Evolutionary conservation across 2,888 invertebrate genomes (phyloP).

Genomic region (Eutolmus rufibarbis): DNA sequence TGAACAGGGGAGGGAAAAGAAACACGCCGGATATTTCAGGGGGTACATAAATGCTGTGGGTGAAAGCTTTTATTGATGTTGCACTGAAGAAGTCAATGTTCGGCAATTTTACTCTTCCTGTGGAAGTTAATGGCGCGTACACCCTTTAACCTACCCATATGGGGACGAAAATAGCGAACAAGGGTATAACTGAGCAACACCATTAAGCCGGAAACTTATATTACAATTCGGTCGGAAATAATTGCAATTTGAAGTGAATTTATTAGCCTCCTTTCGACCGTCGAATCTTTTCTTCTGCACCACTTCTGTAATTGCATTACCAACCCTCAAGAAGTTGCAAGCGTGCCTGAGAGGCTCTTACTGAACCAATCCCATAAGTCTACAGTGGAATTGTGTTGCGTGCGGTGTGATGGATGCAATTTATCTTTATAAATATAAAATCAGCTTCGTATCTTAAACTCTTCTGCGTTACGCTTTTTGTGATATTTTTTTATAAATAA

Average conservation of each 20-base stretch:
- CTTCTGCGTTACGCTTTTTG: background rate
- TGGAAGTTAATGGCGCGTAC: conserved; percentile 35
- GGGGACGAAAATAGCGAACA: background rate
- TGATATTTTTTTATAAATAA: background rate
- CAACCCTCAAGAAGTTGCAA: background rate
- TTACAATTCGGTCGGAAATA: conserved; percentile 1
- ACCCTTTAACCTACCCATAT: conserved; percentile 16
- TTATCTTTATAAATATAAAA: background rate
- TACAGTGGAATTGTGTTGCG: background rate
- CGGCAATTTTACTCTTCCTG: conserved; percentile 26
- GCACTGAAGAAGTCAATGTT: conserved; percentile 34
- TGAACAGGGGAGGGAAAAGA: background rate
- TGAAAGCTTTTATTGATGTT: conserved; percentile 37
- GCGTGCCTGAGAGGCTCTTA: background rate
- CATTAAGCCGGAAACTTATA: conserved; percentile 6
- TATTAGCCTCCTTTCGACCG: background rate
- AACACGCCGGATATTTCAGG: background rate
- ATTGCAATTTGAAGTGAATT: conserved; percentile 9
- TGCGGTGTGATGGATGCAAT: background rate
- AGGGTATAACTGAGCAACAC: background rate
- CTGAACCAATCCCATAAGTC: background rate
- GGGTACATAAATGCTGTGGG: conserved; percentile 10
- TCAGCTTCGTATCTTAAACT: background rate
- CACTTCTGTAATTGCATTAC: background rate
- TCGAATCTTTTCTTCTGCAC: background rate